Percentiles rank a stretch among this genome's conserved stretches.
Evolutionary conservation across 2,797 vertebrate species (phyloP).

Genomic region (Manis crassicaudata): DNA sequence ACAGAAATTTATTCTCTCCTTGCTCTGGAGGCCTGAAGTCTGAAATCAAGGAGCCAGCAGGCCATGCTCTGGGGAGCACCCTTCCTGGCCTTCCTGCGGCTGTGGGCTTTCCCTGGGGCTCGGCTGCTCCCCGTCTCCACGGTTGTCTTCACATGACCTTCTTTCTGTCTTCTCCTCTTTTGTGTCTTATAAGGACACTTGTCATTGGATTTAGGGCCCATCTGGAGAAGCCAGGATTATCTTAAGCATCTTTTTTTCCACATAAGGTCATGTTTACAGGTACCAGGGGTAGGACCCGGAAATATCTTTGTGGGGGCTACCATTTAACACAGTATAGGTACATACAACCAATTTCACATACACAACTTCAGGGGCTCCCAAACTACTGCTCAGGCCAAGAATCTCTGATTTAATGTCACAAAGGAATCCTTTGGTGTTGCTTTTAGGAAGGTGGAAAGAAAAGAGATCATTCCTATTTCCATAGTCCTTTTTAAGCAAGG

Average conservation of each 20-base stretch:
- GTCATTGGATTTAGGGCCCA: neutral
- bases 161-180: neutral
- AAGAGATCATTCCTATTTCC: too few relatives aligned
- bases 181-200: neutral
- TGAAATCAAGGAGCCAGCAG: neutral
- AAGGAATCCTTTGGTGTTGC: neutral
- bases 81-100: neutral
- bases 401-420: neutral
- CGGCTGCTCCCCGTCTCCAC: rapidly evolving
- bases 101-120: neutral
- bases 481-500: neutral
- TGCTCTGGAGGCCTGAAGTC: neutral
- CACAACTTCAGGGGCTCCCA: neutral
- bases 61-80: rapidly evolving
- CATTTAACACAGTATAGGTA: neutral
- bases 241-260: neutral
- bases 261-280: neutral
- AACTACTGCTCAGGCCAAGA: neutral
- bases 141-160: neutral
- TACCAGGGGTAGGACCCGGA: neutral
- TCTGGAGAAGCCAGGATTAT: neutral
- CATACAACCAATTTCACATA: neutral
- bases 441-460: neutral
- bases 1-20: neutral
- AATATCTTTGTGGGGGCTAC: neutral